phyloP scores from a whole-genome alignment of 2,888 invertebrate genomes.

The Cataglyphis albicans region DNA sequence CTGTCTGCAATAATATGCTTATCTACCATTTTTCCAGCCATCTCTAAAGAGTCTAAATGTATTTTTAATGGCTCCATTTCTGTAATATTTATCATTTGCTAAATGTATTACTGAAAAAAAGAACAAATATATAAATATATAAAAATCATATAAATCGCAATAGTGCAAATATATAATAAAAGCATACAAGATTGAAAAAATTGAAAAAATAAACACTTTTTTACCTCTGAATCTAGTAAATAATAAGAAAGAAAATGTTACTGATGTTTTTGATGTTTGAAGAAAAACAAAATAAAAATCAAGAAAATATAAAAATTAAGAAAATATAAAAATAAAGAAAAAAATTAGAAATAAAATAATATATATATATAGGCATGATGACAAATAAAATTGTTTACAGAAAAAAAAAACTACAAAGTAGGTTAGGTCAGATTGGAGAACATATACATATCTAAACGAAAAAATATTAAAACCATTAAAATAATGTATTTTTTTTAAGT shows the following conservation, averaged over 20 bases:
- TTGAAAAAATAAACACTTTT: background rate
- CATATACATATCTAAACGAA: background rate
- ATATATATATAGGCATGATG: background rate
- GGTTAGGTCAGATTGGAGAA: slow-evolving; percentile 32
- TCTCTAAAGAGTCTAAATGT: slow-evolving; percentile 90
- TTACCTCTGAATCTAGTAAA: background rate
- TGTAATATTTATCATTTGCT: slow-evolving; percentile 61
- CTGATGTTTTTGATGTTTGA: background rate
- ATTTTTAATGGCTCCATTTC: slow-evolving; percentile 85
- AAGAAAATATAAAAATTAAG: background rate
- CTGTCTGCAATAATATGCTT: slow-evolving; percentile 90
- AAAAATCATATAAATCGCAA: slow-evolving; percentile 37
- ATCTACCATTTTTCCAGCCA: slow-evolving; percentile 93
- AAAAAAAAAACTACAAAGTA: background rate
- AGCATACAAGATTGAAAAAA: slow-evolving; percentile 7
- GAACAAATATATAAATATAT: slow-evolving; percentile 51
- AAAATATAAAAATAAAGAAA: slow-evolving; percentile 22
- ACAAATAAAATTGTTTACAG: background rate
- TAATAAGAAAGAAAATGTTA: background rate
- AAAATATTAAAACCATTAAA: background rate
- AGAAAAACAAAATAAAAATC: background rate
- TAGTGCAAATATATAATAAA: slow-evolving; percentile 15
- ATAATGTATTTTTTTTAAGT: background rate
- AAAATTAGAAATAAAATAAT: slow-evolving; percentile 26
- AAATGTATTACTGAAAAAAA: slow-evolving; percentile 49